Base-by-base conservation (phyloP, 2,797 vertebrate species). In the Loris lydekkerianus region DNA sequence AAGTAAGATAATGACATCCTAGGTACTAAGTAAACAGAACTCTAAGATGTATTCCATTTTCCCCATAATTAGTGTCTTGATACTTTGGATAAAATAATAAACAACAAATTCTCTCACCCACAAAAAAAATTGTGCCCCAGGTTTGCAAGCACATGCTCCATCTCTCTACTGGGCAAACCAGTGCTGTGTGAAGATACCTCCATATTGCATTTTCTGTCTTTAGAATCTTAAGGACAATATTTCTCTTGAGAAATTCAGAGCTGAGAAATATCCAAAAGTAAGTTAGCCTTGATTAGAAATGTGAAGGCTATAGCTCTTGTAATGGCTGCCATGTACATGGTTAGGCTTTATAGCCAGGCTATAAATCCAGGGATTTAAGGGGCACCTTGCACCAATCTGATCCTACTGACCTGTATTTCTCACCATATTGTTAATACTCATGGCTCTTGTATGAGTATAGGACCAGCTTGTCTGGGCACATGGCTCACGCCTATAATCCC, bases 81-180 rank as follows among this genome's bases (percentile, higher is more conserved):
- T 81, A 23, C 7, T 78, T 92, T 86, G 23, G 18, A 43, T 91
- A 49, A 93, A 96, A 89, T 78, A 96, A 92, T 73, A 92, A 94
- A 92, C 34, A 67, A 67, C 31, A 94, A 90, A 72, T 81, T 92
- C 29, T 63, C 34, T 46, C 53, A 46, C 1, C 31, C 4, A 53
- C 13, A 15, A 13, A 72, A 88, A 84, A 49, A 0, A 53, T 53
- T 85, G 56, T 77, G 82, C 25, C 65, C n/a, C 25, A 90, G 20
- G 61, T 90, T 96, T 56, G 31, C 31, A 83, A 85, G 14, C 56
- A 73, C 8, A 15, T 27, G 11, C n/a, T 95, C 63, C 43, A 18
- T 65, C 20, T 27, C 4, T 31, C 53, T 80, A 34, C n/a, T 58
- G 17, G 13, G 20, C 76, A 84, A 90, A 56, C 29, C 17, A 77